phyloP scores from a whole-genome alignment of 2,113 vertebrate genomes.

The Sinocyclocheilus anshuiensis region DNA sequence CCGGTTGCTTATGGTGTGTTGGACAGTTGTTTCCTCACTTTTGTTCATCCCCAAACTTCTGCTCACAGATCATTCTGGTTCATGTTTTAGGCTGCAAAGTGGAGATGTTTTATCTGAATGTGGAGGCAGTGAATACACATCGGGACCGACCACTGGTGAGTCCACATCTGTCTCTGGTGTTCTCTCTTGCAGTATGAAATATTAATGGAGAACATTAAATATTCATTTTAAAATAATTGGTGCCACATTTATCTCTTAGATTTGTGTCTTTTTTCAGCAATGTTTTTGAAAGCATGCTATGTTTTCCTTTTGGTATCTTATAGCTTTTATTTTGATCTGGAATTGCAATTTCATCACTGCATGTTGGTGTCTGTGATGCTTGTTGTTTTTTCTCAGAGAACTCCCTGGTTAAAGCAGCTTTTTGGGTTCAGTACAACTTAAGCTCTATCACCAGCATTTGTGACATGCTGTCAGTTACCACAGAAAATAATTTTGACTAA shows the following conservation, averaged over 20 bases:
- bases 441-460: background rate
- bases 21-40: background rate
- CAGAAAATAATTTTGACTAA: constrained; percentile 7
- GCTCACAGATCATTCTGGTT: background rate
- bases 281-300: constrained; percentile 24
- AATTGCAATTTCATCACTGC: constrained; percentile 6
- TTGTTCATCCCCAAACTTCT: background rate
- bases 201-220: constrained; percentile 15
- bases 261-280: background rate
- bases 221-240: constrained; percentile 14
- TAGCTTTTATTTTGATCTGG: constrained; percentile 3
- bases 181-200: background rate
- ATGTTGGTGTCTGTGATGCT: constrained; percentile 4
- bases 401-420: background rate
- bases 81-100: constrained; percentile 88
- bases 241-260: constrained; percentile 13
- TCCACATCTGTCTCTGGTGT: constrained; percentile 37
- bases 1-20: constrained; percentile 92
- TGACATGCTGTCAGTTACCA: constrained; percentile 5
- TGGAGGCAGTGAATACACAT: constrained; percentile 96
- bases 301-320: background rate
- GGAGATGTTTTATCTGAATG: constrained; percentile 86
- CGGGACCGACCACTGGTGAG: constrained; percentile 90
- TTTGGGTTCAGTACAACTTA: background rate
- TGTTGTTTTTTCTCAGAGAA: constrained; percentile 4